Percentiles rank a stretch among this genome's conserved stretches.
Evolutionary conservation across 2,113 vertebrate genomes (phyloP).

Genomic region (Vicugna pacos): DNA sequence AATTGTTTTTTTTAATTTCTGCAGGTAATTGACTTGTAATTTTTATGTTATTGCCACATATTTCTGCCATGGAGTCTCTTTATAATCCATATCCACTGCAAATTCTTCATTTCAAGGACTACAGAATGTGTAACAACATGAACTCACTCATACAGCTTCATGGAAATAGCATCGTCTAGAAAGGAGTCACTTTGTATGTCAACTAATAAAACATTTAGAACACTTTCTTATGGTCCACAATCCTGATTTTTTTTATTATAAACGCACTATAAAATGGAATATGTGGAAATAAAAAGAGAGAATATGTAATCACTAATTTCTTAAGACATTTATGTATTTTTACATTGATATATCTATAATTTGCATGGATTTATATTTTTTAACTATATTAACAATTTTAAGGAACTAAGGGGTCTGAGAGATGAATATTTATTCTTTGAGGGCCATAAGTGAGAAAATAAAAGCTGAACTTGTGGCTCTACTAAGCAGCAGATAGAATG

Average conservation of each 20-base stretch:
- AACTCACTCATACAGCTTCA: background rate
- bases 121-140: background rate
- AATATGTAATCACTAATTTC: background rate
- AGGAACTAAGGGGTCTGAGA: background rate
- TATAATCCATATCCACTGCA: background rate
- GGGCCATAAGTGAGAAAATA: background rate
- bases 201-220: constrained; percentile 54
- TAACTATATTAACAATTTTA: background rate
- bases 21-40: constrained; percentile 64
- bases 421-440: background rate
- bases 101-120: constrained; percentile 60
- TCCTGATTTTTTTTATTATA: background rate
- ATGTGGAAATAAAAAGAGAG: background rate
- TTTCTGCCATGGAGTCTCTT: constrained; percentile 29
- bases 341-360: background rate
- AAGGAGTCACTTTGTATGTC: background rate
- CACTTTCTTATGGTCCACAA: background rate
- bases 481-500: background rate
- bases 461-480: background rate
- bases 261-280: constrained; percentile 4
- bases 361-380: background rate
- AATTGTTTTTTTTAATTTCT: constrained; percentile 38
- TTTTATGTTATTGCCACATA: constrained; percentile 51
- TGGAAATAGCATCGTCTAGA: background rate
- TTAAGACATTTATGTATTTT: background rate